Evolutionary conservation across 2,888 invertebrate genomes (phyloP).

Genomic region (Minunthozetes semirufus): DNA sequence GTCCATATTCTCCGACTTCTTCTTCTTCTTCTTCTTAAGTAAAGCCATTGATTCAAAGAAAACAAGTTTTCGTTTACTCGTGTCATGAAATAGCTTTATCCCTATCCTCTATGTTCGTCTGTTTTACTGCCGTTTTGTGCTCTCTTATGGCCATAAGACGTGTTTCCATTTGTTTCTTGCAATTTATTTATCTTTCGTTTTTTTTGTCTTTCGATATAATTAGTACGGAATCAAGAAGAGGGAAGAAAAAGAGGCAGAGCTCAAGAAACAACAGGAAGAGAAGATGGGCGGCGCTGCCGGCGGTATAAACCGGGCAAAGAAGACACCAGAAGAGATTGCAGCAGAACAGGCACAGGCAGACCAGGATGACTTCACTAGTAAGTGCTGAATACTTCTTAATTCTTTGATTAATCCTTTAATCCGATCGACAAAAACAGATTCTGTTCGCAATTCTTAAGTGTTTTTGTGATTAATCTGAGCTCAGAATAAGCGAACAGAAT

Average conservation of each 20-base stretch:
- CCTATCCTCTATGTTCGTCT: too few relatives aligned
- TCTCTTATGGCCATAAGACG: neutral
- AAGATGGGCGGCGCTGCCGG: slow-evolving; percentile 52
- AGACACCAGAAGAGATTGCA: slow-evolving; percentile 94
- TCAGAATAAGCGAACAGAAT: neutral
- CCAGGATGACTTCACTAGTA: slow-evolving; percentile 92
- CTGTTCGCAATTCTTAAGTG: neutral
- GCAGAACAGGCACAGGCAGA: slow-evolving; percentile 92
- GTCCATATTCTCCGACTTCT: too few relatives aligned
- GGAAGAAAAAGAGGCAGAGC: slow-evolving; percentile 76
- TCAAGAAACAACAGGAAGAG: slow-evolving; percentile 67
- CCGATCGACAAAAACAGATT: neutral
- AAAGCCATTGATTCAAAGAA: too few relatives aligned
- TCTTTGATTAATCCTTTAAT: neutral
- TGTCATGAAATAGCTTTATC: too few relatives aligned
- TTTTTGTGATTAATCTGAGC: neutral
- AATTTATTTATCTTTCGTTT: neutral
- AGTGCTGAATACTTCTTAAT: slow-evolving; percentile 37
- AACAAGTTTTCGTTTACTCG: too few relatives aligned
- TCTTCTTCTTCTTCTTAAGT: too few relatives aligned
- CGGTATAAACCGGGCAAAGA: slow-evolving; percentile 89
- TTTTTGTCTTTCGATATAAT: neutral
- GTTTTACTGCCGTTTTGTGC: too few relatives aligned
- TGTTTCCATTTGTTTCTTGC: neutral
- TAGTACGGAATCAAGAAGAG: slow-evolving; percentile 99